Conservation (phyloP, 2,797 vertebrate genomes). For the Ciconia nigra region DNA sequence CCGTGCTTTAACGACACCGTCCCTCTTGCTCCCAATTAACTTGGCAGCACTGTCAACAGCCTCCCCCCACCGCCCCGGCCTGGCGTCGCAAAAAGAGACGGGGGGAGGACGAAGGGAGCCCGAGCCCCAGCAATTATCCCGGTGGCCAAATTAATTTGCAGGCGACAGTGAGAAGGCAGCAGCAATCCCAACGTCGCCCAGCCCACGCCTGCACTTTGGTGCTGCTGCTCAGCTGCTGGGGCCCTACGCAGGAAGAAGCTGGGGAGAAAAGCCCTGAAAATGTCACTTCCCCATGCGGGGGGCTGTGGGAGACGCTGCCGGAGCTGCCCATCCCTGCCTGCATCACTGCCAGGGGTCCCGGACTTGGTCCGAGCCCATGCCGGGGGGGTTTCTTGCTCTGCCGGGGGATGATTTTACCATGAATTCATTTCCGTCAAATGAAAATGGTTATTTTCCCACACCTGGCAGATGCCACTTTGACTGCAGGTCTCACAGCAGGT, state of each 20-base stretch:
- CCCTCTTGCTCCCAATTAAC: not conserved
- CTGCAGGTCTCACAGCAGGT: not conserved
- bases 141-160: not conserved
- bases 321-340: not conserved
- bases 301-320: not conserved
- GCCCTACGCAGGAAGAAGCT: fast-evolving
- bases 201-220: fast-evolving
- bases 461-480: not conserved
- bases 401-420: fast-evolving
- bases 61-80: fast-evolving
- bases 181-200: not conserved
- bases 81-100: fast-evolving
- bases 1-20: not conserved
- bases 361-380: not conserved
- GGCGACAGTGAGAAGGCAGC: not conserved
- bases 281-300: fast-evolving
- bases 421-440: not conserved
- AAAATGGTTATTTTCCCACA: not conserved
- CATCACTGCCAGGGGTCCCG: fast-evolving
- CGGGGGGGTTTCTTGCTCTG: fast-evolving
- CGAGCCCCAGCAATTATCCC: not conserved
- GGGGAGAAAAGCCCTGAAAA: not conserved
- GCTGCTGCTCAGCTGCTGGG: not conserved
- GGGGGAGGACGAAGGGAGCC: not conserved
- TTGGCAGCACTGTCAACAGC: not conserved